Conservation (phyloP, 2,888 invertebrate species). For the Electrophaes corylata region DNA sequence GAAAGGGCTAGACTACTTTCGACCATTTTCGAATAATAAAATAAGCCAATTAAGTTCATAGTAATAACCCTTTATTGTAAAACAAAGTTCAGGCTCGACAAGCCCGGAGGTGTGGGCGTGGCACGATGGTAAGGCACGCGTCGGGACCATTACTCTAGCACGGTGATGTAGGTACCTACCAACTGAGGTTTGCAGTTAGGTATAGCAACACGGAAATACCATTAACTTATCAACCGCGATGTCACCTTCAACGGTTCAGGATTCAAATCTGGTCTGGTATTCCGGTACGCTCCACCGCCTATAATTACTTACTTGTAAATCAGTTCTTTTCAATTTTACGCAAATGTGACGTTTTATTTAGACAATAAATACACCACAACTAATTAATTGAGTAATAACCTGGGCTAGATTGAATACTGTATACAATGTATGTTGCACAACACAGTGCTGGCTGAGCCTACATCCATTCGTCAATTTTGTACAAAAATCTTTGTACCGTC, state of each 20-base stretch:
- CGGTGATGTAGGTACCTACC: constrained; percentile 42
- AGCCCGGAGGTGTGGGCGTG: constrained; percentile 65
- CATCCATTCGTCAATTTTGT: too few species aligned
- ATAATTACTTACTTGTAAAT: too few species aligned
- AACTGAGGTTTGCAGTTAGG: constrained; percentile 21
- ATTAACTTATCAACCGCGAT: constrained; percentile 28
- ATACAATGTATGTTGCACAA: too few species aligned
- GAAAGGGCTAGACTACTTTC: too few species aligned
- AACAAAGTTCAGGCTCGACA: constrained; percentile 62
- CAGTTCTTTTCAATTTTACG: too few species aligned
- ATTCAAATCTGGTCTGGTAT: constrained; percentile 17
- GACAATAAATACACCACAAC: too few species aligned
- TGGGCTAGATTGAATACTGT: too few species aligned
- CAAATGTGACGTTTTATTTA: too few species aligned
- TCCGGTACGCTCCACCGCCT: not conserved
- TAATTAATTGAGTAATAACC: too few species aligned
- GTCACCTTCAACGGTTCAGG: constrained; percentile 17
- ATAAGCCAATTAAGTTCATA: constrained; percentile 24
- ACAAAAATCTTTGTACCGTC: too few species aligned
- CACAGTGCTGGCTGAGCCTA: too few species aligned
- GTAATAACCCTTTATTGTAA: constrained; percentile 27
- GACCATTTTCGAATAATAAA: not conserved
- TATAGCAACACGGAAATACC: constrained; percentile 35
- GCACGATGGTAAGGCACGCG: constrained; percentile 70
- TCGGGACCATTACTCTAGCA: constrained; percentile 41